phyloP scores from a whole-genome alignment of 1,140 invertebrate species.

The Carposina sasakii region DNA sequence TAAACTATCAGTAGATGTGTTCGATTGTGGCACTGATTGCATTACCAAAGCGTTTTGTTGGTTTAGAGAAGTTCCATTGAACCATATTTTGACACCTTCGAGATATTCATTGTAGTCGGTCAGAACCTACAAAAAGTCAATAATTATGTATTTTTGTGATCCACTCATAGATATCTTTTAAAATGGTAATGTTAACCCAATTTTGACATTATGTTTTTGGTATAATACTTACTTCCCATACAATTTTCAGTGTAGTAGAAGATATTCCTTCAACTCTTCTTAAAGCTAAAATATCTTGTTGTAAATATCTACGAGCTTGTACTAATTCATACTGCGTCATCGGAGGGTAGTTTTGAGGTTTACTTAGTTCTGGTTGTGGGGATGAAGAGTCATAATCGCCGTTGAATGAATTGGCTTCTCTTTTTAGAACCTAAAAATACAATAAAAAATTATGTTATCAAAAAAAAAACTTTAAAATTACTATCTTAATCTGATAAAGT shows the following conservation, averaged over 20 bases:
- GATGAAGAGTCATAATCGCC: conserved; percentile 56
- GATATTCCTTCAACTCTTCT: conserved; percentile 85
- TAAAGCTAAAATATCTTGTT: conserved; percentile 87
- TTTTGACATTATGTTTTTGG: too few species aligned
- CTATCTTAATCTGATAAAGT: too few species aligned
- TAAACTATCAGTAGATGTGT: conserved; percentile 44
- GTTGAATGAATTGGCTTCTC: conserved; percentile 62
- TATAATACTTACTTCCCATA: conserved; percentile 83
- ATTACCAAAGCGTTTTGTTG: conserved; percentile 40
- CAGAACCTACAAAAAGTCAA: conserved; percentile 44
- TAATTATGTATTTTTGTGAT: too few species aligned
- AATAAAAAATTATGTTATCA: conserved; percentile 3
- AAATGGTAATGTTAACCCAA: too few species aligned
- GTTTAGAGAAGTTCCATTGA: conserved; percentile 81
- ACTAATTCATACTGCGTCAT: conserved; percentile 86
- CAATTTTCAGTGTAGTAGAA: conserved; percentile 86
- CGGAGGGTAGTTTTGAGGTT: conserved; percentile 76
- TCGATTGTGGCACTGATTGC: conserved; percentile 37
- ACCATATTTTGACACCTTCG: conserved; percentile 94
- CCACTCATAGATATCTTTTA: too few species aligned
- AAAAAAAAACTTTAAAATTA: not conserved
- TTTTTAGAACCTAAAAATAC: conserved; percentile 54
- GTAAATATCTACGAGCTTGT: conserved; percentile 82
- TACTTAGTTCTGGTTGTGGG: conserved; percentile 52
- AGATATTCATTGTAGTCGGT: conserved; percentile 76